A percentile compares a stretch with the other conserved stretches of the same genome.
Conservation (phyloP, 2,888 invertebrate genomes). For the Scaptomyza flava region DNA sequence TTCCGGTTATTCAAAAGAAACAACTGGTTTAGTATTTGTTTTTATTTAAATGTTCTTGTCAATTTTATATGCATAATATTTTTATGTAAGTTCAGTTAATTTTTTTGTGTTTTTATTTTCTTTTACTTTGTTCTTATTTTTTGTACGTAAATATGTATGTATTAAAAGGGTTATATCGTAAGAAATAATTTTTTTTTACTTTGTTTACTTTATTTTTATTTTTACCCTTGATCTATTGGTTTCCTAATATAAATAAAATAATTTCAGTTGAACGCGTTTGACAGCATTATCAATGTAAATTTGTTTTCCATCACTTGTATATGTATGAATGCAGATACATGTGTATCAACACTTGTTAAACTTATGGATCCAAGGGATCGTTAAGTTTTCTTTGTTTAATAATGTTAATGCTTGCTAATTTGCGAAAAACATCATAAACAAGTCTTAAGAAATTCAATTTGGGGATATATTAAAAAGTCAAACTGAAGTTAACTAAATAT, state of each 20-base stretch:
- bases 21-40: conserved; percentile 37
- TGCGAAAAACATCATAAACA: conserved; percentile 54
- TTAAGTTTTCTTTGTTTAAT: conserved; percentile 26
- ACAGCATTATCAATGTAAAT: conserved; percentile 51
- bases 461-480: conserved; percentile 46
- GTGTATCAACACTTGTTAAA: conserved; percentile 4
- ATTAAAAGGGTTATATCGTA: conserved; percentile 59
- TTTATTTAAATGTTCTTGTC: conserved; percentile 62
- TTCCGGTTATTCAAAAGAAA: conserved; percentile 24
- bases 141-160: conserved; percentile 60
- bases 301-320: conserved; percentile 23
- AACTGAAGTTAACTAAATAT: conserved; percentile 35
- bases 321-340: conserved; percentile 21
- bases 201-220: conserved; percentile 15
- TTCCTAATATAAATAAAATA: conserved; percentile 45
- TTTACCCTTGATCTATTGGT: conserved; percentile 15
- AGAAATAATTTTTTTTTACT: conserved; percentile 24
- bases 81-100: conserved; percentile 72
- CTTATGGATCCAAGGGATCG: conserved; percentile 23
- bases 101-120: conserved; percentile 17
- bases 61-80: conserved; percentile 70
- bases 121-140: conserved; percentile 45
- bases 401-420: conserved; percentile 29
- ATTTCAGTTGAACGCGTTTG: conserved; percentile 47
- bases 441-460: conserved; percentile 49